Evolutionary conservation across 2,797 vertebrate species (phyloP).

Genomic region (Tamandua tetradactyla): DNA sequence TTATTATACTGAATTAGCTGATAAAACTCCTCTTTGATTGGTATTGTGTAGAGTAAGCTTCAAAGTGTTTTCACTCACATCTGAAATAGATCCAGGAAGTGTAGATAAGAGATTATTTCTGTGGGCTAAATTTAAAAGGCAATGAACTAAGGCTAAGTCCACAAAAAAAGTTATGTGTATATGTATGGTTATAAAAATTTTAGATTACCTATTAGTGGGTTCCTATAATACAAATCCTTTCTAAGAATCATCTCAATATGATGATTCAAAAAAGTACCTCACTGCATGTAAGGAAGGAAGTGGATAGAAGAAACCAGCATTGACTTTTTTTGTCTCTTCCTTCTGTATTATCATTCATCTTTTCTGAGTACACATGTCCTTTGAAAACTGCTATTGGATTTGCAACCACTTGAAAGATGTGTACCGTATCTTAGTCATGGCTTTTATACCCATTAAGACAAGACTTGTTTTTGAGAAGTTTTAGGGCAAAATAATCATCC

Average conservation of each 20-base stretch:
- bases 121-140: background rate
- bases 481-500: constrained; percentile 9
- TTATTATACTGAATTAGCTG: background rate
- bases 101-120: background rate
- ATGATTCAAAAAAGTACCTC: too few relatives aligned
- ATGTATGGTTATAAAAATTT: background rate
- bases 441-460: background rate
- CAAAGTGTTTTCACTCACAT: background rate
- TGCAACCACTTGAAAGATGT: background rate
- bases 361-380: background rate
- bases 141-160: background rate
- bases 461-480: background rate
- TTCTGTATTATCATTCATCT: background rate
- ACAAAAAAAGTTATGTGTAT: background rate
- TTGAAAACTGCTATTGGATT: constrained; percentile 3
- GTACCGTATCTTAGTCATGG: background rate
- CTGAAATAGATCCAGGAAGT: background rate
- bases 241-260: background rate
- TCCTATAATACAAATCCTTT: background rate
- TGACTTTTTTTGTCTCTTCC: background rate
- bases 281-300: background rate
- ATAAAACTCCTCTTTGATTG: background rate
- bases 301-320: background rate
- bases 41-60: background rate
- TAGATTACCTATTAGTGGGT: background rate